Base-by-base conservation (phyloP, 2,888 invertebrate species). In the Rhagium mordax region DNA sequence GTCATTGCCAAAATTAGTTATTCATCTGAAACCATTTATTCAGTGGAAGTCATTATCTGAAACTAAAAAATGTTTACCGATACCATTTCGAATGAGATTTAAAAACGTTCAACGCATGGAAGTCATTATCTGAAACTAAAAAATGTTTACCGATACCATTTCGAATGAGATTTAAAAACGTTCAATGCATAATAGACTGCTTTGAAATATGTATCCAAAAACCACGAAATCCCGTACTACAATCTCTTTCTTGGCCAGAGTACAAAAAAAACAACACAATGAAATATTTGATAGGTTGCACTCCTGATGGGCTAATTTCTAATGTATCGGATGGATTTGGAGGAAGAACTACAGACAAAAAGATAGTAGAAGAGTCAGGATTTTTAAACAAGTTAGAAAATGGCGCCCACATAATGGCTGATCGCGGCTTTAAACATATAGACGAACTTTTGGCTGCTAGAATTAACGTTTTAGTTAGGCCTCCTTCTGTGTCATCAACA, bases 241-340 rank as follows among this genome's bases (percentile, higher is more conserved):
- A 84, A 62, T 62, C 81, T 15, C 66, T 81, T 7, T 81, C 82
- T 7, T 83, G 81, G 81, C 83, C 82, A 2, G 79, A 82, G 6
- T 84, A 83, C 67, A 84, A 83, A 75, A 79, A 82, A 48, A 69
- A 74, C 24, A 83, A 84, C 74, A 81, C 83, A 1, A 18, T 82
- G 20, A 84, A 84, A 70, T 84, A 81, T 79, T 77, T 83, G 47
- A 78, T 83, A 48, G 79, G 81, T n/a, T 78, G 69, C 33, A 81
- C 79, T 10, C 81, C 81, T 21, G 69, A 78, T 74, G 82, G 81
- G 3, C 60, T 80, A 13, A 72, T 81, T 5, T 79, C 73, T 72
- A 81, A 70, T 76, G 74, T 83, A 33, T 83, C 82, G 18, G 13
- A 24, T 16, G 80, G 80, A n/a, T 77, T 64, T 78, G 80, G 76